These are phyloP conservation scores for Prinia subflava DNA, from an alignment of 2,113 vertebrate genomes.

Conservation along the genomic window DNA sequence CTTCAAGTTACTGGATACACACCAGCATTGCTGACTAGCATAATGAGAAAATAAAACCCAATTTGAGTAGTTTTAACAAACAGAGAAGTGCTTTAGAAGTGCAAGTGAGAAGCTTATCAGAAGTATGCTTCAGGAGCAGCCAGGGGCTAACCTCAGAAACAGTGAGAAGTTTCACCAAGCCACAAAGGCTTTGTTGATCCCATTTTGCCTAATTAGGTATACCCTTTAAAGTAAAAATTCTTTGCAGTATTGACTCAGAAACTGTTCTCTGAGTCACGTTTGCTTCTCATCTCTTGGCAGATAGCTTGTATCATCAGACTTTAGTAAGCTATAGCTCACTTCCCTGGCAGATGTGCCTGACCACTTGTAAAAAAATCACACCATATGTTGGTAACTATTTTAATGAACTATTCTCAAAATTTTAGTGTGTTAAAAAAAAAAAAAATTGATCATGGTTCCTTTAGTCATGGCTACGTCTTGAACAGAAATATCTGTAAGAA, in stretches of 20 bases:
- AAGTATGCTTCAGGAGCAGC: not conserved
- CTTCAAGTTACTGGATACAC: not conserved
- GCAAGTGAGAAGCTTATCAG: not conserved
- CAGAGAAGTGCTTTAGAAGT: not conserved
- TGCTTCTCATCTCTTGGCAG: conserved; percentile 7
- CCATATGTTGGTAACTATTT: conserved; percentile 23
- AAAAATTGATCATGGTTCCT: not conserved
- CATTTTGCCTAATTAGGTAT: not conserved
- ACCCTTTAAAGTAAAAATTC: not conserved
- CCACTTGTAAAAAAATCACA: not conserved
- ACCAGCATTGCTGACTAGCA: not conserved
- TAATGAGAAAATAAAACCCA: not conserved
- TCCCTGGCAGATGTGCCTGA: not conserved
- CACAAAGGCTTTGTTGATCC: not conserved
- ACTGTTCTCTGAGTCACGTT: not conserved
- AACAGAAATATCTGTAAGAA: not conserved
- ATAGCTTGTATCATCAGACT: not conserved
- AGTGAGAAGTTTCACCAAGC: not conserved
- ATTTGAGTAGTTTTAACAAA: not conserved
- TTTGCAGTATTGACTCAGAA: not conserved
- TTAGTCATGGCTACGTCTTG: not conserved
- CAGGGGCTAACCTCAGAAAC: not conserved
- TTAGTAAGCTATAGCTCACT: not conserved
- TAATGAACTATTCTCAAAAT: not conserved
- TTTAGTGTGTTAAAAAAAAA: not conserved